These are phyloP conservation scores for Serilophus lunatus DNA, from an alignment of 2,113 vertebrate species.

Conservation along the genomic window DNA sequence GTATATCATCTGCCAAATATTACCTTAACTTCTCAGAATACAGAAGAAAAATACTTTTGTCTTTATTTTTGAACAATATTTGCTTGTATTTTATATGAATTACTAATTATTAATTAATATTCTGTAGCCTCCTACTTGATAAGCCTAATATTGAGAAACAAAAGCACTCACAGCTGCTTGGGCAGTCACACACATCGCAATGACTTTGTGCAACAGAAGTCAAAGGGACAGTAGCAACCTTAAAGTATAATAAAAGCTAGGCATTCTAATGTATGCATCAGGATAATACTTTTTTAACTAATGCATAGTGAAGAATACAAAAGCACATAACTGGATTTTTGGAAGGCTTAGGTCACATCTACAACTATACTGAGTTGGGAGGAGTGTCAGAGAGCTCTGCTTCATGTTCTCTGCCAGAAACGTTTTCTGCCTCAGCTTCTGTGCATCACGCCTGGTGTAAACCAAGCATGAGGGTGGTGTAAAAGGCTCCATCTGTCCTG, in stretches of 20 bases:
- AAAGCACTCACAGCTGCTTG: neutral
- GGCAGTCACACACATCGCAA: neutral
- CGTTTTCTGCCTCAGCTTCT: slow-evolving; percentile 16
- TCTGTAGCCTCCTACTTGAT: neutral
- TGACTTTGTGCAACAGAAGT: neutral
- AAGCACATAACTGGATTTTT: neutral
- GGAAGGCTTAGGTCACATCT: neutral
- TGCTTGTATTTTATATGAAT: neutral
- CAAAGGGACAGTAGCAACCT: neutral
- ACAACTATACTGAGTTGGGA: accelerated
- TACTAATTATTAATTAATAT: neutral
- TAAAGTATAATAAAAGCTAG: neutral
- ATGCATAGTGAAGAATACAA: neutral
- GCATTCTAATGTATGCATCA: neutral
- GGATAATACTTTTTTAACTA: neutral
- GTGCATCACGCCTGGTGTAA: slow-evolving; percentile 36
- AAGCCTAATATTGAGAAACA: neutral
- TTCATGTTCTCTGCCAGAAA: neutral
- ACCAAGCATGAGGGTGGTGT: slow-evolving; percentile 19
- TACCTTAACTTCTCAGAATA: neutral
- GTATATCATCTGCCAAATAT: neutral
- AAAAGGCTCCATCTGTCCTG: slow-evolving; percentile 21
- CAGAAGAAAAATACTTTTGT: neutral
- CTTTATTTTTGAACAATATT: neutral
- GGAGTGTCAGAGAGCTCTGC: neutral